Percentiles rank a stretch among this genome's conserved stretches.
phyloP scores from a whole-genome alignment of 2,113 vertebrate species.

The Strigops habroptila region DNA sequence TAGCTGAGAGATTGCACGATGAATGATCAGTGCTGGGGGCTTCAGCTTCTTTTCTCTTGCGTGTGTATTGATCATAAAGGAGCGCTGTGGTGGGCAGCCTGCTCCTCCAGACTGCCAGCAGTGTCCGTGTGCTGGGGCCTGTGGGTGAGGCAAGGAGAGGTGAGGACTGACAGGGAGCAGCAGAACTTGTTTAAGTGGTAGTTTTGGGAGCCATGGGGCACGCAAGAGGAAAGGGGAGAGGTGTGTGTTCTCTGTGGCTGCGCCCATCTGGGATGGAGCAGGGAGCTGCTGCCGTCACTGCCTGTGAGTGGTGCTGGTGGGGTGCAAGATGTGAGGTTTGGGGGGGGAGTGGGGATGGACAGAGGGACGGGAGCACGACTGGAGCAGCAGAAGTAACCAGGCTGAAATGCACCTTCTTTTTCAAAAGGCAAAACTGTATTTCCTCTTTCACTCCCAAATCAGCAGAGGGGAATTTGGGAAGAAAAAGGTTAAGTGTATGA shows the following conservation, averaged over 20 bases:
- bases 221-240: neutral
- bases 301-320: neutral
- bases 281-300: neutral
- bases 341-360: neutral
- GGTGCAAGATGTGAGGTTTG: neutral
- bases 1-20: neutral
- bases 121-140: neutral
- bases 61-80: neutral
- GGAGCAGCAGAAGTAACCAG: neutral
- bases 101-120: neutral
- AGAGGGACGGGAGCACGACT: fast-evolving
- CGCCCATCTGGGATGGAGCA: neutral
- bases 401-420: neutral
- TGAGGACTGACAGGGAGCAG: neutral
- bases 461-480: neutral
- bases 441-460: neutral
- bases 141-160: no score
- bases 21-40: neutral
- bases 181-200: neutral
- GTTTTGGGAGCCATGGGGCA: neutral
- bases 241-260: neutral
- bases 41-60: neutral
- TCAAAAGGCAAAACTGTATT: neutral
- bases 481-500: neutral
- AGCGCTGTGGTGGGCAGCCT: neutral